Percentiles rank a stretch among this genome's conserved stretches.
Evolutionary conservation across 1,140 invertebrate species (phyloP).

Genomic region (Hypsibius dujardini): DNA sequence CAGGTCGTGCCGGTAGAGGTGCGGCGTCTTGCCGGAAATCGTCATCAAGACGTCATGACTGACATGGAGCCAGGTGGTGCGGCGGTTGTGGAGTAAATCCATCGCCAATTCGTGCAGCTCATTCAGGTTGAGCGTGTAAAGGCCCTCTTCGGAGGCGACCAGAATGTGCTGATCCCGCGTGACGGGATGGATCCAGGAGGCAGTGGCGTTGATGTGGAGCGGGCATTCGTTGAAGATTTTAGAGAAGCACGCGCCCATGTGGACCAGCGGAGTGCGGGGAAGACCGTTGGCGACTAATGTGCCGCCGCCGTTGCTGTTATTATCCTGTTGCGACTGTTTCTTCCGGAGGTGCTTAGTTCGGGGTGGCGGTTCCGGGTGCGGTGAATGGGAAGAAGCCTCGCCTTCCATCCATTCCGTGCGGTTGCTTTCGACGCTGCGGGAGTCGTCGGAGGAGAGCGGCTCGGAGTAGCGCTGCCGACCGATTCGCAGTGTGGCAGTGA

Average conservation of each 20-base stretch:
- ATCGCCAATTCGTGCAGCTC: constrained; percentile 93
- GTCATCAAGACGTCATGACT: constrained; percentile 96
- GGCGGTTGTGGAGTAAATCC: constrained; percentile 78
- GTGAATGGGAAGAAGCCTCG: too few species aligned
- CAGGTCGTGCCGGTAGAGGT: constrained; percentile 84
- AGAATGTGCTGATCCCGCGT: constrained; percentile 88
- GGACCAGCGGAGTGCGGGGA: constrained; percentile 92
- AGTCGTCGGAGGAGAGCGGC: too few species aligned
- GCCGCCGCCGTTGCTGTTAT: constrained; percentile 7
- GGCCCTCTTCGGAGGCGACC: constrained; percentile 88
- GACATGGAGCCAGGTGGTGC: constrained; percentile 92
- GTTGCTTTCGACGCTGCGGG: too few species aligned
- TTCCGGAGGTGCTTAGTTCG: constrained; percentile 26
- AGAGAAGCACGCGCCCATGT: constrained; percentile 98
- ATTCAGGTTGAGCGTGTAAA: constrained; percentile 92
- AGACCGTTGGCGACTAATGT: constrained; percentile 73
- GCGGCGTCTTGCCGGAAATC: constrained; percentile 68
- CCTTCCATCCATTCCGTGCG: neutral
- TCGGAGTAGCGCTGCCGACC: neutral
- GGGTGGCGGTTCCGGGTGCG: constrained; percentile 27
- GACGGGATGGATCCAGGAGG: constrained; percentile 91
- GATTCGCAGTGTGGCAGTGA: neutral
- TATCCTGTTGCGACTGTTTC: constrained; percentile 26
- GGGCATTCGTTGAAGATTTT: constrained; percentile 98
- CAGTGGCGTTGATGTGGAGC: constrained; percentile 83